phyloP scores from a whole-genome alignment of 2,113 vertebrate species.

The Hippocampus zosterae region DNA sequence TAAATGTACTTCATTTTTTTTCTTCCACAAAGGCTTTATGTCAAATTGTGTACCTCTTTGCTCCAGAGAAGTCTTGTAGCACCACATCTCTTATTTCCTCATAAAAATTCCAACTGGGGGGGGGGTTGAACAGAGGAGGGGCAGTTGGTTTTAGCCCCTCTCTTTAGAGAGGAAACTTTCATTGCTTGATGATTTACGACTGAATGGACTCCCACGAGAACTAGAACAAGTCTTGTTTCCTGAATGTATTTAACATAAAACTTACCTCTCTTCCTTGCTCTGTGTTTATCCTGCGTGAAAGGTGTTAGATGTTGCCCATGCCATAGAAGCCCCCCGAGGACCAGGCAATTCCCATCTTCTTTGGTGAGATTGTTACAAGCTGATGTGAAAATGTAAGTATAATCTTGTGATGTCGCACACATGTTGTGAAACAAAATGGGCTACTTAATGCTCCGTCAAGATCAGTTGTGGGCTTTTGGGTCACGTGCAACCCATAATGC shows the following conservation, averaged over 20 bases:
- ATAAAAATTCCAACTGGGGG: slow-evolving; percentile 61
- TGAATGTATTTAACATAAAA: slow-evolving; percentile 59
- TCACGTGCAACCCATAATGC: too few species aligned
- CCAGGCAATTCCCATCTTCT: slow-evolving; percentile 38
- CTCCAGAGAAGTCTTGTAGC: slow-evolving; percentile 16
- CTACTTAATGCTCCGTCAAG: background rate
- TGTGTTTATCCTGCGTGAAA: slow-evolving; percentile 58
- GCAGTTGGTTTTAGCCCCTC: slow-evolving; percentile 64
- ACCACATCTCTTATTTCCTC: slow-evolving; percentile 57
- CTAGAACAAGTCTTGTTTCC: slow-evolving; percentile 50
- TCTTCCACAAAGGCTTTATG: slow-evolving; percentile 23
- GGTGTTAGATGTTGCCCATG: slow-evolving; percentile 51
- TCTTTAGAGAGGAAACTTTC: slow-evolving; percentile 69
- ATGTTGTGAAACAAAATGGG: background rate
- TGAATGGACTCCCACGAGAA: slow-evolving; percentile 50
- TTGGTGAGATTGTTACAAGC: slow-evolving; percentile 24
- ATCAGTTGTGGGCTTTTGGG: too few species aligned
- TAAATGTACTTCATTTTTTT: background rate
- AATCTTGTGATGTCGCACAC: background rate
- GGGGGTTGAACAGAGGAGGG: slow-evolving; percentile 28
- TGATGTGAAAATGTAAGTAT: slow-evolving; percentile 39
- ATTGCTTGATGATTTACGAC: slow-evolving; percentile 71
- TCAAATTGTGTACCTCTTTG: slow-evolving; percentile 35
- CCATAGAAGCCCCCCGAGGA: slow-evolving; percentile 21
- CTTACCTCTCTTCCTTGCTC: slow-evolving; percentile 47